These are phyloP conservation scores for Pao palembangensis DNA, from an alignment of 2,113 vertebrate genomes.

Conservation along the genomic window DNA sequence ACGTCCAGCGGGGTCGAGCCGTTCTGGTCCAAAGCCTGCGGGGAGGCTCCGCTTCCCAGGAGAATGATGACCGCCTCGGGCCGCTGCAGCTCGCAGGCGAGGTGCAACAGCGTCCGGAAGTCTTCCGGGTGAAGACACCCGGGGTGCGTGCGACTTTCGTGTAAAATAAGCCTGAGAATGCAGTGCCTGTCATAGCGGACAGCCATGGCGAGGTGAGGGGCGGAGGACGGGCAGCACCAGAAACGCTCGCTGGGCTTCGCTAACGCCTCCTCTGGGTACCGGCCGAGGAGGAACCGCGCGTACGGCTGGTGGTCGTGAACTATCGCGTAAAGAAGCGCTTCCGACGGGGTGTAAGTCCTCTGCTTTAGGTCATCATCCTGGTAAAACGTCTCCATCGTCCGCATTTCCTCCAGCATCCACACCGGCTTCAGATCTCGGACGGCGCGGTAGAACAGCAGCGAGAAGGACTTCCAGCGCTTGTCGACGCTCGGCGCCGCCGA, in stretches of 20 bases:
- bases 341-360: conserved; percentile 81
- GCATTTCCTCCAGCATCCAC: conserved; percentile 89
- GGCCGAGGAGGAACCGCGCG: conserved; percentile 80
- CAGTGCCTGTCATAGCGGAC: conserved; percentile 83
- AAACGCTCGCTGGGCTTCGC: conserved; percentile 81
- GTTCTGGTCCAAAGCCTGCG: conserved; percentile 75
- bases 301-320: conserved; percentile 86
- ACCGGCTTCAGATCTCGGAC: conserved; percentile 86
- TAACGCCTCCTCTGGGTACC: conserved; percentile 79
- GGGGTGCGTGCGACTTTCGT: conserved; percentile 75
- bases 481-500: conserved; percentile 63
- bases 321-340: conserved; percentile 87
- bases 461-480: conserved; percentile 75
- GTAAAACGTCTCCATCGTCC: conserved; percentile 84
- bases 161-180: conserved; percentile 82
- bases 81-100: conserved; percentile 83
- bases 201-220: conserved; percentile 82
- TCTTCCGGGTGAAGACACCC: conserved; percentile 78
- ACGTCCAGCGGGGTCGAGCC: conserved; percentile 83
- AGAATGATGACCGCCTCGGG: conserved; percentile 79
- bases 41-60: conserved; percentile 82
- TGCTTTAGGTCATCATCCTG: conserved; percentile 77
- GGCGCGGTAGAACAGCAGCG: conserved; percentile 85
- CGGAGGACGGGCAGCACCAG: conserved; percentile 80
- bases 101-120: conserved; percentile 80